Evolutionary conservation across 2,888 invertebrate species (phyloP).

Genomic region (Ochropleura leucogaster): DNA sequence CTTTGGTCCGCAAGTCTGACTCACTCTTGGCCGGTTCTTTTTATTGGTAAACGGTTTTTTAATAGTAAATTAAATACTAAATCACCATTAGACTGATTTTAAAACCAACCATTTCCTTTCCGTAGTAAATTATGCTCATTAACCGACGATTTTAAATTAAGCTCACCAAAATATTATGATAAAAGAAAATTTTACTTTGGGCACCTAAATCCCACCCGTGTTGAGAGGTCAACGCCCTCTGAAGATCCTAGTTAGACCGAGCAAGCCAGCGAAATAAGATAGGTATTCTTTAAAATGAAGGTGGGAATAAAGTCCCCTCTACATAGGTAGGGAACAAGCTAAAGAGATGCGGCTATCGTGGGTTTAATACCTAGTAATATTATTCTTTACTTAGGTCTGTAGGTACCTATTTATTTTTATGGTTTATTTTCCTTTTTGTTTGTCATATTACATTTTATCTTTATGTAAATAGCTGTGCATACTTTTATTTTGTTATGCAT

Average conservation of each 20-base stretch:
- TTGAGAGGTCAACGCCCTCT: conserved; percentile 39
- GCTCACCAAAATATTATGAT: conserved; percentile 13
- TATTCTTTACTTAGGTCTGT: conserved; percentile 1
- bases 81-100: neutral
- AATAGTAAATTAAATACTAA: neutral
- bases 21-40: neutral
- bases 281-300: conserved; percentile 44
- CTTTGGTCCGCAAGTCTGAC: too few relatives aligned
- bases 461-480: neutral
- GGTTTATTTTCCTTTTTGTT: neutral
- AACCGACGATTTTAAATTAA: conserved; percentile 2
- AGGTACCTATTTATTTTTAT: neutral
- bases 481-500: neutral
- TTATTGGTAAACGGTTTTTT: neutral
- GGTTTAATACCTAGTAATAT: conserved; percentile 2
- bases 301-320: conserved; percentile 28
- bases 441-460: neutral
- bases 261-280: conserved; percentile 43
- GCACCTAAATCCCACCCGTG: conserved; percentile 27
- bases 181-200: conserved; percentile 17
- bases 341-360: conserved; percentile 22
- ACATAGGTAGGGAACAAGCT: conserved; percentile 47
- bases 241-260: conserved; percentile 30
- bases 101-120: neutral
- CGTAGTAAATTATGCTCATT: neutral